Evolutionary conservation across 2,797 vertebrate genomes (phyloP).

Genomic region (Gallinago stenura): DNA sequence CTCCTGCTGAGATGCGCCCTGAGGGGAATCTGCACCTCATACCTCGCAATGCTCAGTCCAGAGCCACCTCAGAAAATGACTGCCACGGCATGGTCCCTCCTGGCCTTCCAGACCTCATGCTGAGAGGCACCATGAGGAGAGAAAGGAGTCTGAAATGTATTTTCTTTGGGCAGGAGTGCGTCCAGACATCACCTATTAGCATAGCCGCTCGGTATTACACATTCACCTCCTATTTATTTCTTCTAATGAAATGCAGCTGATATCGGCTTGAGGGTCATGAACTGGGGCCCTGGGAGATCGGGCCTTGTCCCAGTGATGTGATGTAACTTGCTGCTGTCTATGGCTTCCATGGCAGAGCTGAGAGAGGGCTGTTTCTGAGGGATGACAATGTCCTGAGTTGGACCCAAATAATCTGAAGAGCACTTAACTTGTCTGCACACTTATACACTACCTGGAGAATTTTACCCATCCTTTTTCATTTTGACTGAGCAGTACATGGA

Average conservation of each 20-base stretch:
- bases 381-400: background rate
- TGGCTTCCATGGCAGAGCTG: background rate
- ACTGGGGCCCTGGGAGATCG: background rate
- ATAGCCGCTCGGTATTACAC: accelerated
- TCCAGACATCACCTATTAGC: background rate
- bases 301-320: background rate
- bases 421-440: background rate
- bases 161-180: background rate
- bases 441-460: background rate
- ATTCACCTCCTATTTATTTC: background rate
- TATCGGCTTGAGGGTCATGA: background rate
- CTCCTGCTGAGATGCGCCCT: background rate
- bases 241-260: background rate
- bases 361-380: background rate
- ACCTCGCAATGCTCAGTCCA: too few species aligned
- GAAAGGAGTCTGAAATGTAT: background rate
- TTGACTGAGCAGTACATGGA: background rate
- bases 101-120: too few species aligned
- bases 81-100: accelerated
- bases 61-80: too few species aligned
- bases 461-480: background rate
- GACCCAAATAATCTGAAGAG: background rate
- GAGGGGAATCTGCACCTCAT: background rate
- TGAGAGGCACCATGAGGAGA: background rate
- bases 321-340: background rate